A percentile compares a stretch with the other conserved stretches of the same genome.
Evolutionary conservation across 2,888 invertebrate species (phyloP).

Genomic region (Onthophagus sagittarius): DNA sequence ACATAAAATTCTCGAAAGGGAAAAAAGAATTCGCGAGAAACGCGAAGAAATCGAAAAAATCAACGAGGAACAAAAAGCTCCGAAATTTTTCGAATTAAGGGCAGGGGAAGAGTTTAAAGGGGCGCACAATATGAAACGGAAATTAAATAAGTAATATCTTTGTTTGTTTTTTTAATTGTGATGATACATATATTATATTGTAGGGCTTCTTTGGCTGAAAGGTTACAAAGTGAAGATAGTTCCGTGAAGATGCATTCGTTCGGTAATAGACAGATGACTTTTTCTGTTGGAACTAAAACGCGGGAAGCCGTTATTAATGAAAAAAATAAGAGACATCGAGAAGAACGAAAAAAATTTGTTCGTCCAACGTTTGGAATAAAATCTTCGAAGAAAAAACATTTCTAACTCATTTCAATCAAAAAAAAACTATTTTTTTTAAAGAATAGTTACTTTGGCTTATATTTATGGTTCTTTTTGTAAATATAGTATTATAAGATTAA

Average conservation of each 20-base stretch:
- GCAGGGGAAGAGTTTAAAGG: slow-evolving; percentile 59
- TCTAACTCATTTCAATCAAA: slow-evolving; percentile 13
- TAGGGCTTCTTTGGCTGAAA: slow-evolving; percentile 70
- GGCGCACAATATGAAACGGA: slow-evolving; percentile 44
- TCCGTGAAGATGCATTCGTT: slow-evolving; percentile 55
- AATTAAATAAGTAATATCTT: slow-evolving; percentile 1
- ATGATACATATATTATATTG: slow-evolving; percentile 33
- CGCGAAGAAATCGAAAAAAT: slow-evolving; percentile 34
- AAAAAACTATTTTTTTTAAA: no score
- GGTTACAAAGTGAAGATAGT: slow-evolving; percentile 61
- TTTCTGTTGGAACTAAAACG: slow-evolving; percentile 58
- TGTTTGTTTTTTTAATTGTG: background rate
- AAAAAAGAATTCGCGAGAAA: slow-evolving; percentile 48
- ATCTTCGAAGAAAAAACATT: slow-evolving; percentile 29
- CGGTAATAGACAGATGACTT: slow-evolving; percentile 79
- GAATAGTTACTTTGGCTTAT: no score
- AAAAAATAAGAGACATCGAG: slow-evolving; percentile 61
- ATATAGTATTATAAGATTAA: no score
- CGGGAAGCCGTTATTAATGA: slow-evolving; percentile 54
- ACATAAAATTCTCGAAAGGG: slow-evolving; percentile 61
- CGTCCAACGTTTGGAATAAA: slow-evolving; percentile 45
- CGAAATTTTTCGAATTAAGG: slow-evolving; percentile 60
- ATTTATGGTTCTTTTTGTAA: no score
- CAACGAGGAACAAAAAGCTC: slow-evolving; percentile 34
- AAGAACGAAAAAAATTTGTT: slow-evolving; percentile 65